Evolutionary conservation across 2,113 vertebrate species (phyloP).

Genomic region (Progne subis): DNA sequence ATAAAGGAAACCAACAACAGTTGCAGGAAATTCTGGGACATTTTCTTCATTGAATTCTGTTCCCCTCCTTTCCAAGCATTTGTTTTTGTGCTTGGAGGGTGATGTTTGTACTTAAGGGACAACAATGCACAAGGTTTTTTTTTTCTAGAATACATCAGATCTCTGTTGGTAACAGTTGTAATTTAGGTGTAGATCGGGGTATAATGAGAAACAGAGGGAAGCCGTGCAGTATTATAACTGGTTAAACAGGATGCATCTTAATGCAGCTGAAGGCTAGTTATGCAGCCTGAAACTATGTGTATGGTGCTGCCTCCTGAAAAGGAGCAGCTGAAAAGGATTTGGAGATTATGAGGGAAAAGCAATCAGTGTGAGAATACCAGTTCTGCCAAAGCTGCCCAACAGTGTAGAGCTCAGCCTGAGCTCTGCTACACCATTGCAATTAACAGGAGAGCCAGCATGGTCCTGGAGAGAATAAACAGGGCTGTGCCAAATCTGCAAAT

Average conservation of each 20-base stretch:
- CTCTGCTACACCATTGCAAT: neutral
- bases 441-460: neutral
- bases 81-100: neutral
- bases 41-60: neutral
- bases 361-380: neutral
- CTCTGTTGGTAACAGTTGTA: neutral
- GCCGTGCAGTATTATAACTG: neutral
- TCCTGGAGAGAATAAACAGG: neutral
- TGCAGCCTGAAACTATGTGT: neutral
- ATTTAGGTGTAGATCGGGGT: neutral
- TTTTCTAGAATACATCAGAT: neutral
- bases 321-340: constrained; percentile 1
- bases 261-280: neutral
- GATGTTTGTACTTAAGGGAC: neutral
- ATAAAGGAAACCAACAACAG: neutral
- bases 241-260: neutral
- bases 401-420: neutral
- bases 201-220: neutral
- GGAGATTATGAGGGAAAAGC: neutral
- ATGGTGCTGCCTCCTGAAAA: neutral
- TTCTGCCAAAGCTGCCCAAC: neutral
- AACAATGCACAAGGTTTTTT: neutral
- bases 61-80: neutral
- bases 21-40: constrained; percentile 8
- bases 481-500: neutral